Evolutionary conservation across 2,888 invertebrate genomes (phyloP), one percentile per base, ranked within the genome.

Genomic region (Merodon equestris): DNA sequence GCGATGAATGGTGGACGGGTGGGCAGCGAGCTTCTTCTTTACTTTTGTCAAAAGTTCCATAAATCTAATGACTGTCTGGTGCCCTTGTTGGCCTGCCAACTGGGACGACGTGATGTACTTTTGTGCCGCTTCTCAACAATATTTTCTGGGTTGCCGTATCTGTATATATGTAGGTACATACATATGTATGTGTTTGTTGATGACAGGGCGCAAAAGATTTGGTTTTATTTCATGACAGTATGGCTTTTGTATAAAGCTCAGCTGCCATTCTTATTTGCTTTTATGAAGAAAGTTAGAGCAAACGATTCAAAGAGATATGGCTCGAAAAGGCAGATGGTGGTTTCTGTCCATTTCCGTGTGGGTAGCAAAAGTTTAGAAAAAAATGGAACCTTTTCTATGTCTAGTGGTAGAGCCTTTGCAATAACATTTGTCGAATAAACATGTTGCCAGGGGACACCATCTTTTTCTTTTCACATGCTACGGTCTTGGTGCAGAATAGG

Each of bases 31-130:
- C 57, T 15, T 57, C 5, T 50, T 44, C 51, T 27, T 27, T 7
- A 4, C 27, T 40, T 56, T 64, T 64, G 71, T 64, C 45, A 64
- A 63, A 64, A 57, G 50, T 64, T 64, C 57, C 63, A 68, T 57
- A 58, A 68, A 68, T 58, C 67, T 56, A 63, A 71, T 63, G 56
- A 63, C 48, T 57, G 58, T 68, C 38, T 58, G 34, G 51, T 36
- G 48, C 50, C 44, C 45, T 63, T 12, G 50, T 53, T 9, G 45
- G 38, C 45, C 27, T 27, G 17, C 56, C 44, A 45, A 54, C 38
- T 47, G 64, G 64, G 19, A 45, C 19, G 19, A 38, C 45, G 47
- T 38, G 64, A 54, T 47, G 47, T 54, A 64, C 47, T 54, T 54
- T 47, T 38, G 45, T 63, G 51, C 42, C 9, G 14, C 48, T 60